These are phyloP conservation scores for Carettochelys insculpta DNA, from an alignment of 2,113 vertebrate genomes.

Conservation along the genomic window DNA sequence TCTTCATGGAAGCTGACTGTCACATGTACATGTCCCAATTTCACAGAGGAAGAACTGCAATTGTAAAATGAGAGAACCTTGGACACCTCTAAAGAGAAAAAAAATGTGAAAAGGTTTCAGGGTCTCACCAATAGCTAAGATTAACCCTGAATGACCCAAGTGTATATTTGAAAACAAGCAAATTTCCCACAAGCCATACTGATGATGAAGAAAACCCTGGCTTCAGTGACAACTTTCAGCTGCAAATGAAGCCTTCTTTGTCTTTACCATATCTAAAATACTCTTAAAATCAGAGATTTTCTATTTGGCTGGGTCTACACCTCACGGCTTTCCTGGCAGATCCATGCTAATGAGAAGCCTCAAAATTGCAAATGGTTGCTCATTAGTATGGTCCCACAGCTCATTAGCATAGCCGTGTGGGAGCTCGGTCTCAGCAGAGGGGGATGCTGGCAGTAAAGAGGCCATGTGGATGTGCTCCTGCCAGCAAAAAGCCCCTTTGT, in stretches of 20 bases:
- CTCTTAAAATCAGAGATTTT: too few relatives aligned
- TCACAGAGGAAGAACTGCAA: constrained; percentile 70
- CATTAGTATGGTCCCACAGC: too few relatives aligned
- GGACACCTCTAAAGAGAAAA: constrained; percentile 74
- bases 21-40: constrained; percentile 77
- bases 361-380: too few relatives aligned
- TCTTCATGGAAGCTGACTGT: constrained; percentile 80
- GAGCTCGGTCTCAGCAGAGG: too few relatives aligned
- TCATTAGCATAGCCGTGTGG: too few relatives aligned
- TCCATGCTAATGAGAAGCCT: too few relatives aligned
- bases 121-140: constrained; percentile 58
- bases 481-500: too few relatives aligned
- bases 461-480: too few relatives aligned
- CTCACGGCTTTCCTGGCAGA: too few relatives aligned
- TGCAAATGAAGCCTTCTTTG: constrained; percentile 25
- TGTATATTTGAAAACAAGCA: constrained; percentile 32
- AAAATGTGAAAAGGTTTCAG: constrained; percentile 66
- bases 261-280: background rate
- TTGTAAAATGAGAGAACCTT: constrained; percentile 67
- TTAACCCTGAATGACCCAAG: constrained; percentile 62
- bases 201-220: background rate
- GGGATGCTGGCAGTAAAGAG: too few relatives aligned
- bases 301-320: too few relatives aligned
- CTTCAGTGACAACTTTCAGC: constrained; percentile 21
- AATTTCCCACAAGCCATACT: background rate